Conservation (phyloP, 2,797 vertebrate genomes). For the Sardinella longiceps region DNA sequence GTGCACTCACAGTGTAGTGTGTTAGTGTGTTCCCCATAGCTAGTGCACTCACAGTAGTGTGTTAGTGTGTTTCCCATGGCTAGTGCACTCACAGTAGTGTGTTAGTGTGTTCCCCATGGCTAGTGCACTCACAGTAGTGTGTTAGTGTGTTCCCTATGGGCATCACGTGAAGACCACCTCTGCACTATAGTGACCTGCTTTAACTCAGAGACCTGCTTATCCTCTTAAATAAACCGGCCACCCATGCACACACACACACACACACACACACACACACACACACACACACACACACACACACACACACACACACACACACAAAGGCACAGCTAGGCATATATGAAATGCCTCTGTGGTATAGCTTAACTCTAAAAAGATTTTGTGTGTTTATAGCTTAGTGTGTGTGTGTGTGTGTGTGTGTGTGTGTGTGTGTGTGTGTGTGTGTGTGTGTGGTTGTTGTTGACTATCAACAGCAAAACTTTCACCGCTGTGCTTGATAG, state of each 20-base stretch:
- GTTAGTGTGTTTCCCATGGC: background rate
- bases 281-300: conserved; percentile 54
- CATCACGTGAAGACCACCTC: background rate
- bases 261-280: conserved; percentile 55
- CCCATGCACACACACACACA: background rate
- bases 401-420: conserved; percentile 29
- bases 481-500: conserved; percentile 57
- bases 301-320: conserved; percentile 48
- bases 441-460: conserved; percentile 31
- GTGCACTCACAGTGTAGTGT: background rate
- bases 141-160: background rate
- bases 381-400: background rate
- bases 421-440: conserved; percentile 17
- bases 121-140: background rate
- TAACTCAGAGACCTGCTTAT: background rate
- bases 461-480: background rate
- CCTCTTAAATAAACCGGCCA: background rate
- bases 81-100: background rate
- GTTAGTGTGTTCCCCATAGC: background rate
- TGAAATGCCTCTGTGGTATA: background rate
- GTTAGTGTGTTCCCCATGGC: background rate
- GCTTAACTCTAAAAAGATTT: conserved; percentile 24
- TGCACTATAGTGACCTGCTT: background rate
- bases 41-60: background rate
- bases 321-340: conserved; percentile 40